A percentile compares a stretch with the other conserved stretches of the same genome.
Evolutionary conservation across 2,888 invertebrate species (phyloP).

Genomic region (Koerneria pararmatus): DNA sequence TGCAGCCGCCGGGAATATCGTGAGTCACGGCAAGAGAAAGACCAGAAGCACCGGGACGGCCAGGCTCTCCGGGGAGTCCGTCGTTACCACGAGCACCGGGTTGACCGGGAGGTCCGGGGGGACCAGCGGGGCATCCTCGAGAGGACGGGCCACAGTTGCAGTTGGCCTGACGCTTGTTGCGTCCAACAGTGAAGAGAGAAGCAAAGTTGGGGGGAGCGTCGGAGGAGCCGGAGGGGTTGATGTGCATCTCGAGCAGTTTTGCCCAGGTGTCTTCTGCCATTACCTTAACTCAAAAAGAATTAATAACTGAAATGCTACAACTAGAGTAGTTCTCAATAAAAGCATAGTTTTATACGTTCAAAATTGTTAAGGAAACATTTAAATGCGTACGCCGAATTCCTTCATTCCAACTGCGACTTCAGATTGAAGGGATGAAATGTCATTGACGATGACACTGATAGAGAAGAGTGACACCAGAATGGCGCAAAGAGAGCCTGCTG

Average conservation of each 20-base stretch:
- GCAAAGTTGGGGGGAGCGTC: constrained; percentile 22
- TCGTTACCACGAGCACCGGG: constrained; percentile 26
- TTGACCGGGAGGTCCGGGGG: constrained; percentile 20
- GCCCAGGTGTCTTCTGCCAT: constrained; percentile 24
- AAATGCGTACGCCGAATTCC: constrained; percentile 36
- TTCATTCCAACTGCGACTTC: constrained; percentile 36
- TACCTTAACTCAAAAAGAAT: no score
- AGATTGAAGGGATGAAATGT: constrained; percentile 37
- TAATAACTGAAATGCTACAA: no score
- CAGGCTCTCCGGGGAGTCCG: constrained; percentile 36
- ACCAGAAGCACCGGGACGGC: constrained; percentile 36
- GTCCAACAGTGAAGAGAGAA: constrained; percentile 18
- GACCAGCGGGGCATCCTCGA: constrained; percentile 22
- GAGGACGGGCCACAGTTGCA: constrained; percentile 23
- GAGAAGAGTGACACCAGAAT: constrained; percentile 35
- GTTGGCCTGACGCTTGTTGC: constrained; percentile 23
- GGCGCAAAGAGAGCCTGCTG: constrained; percentile 36
- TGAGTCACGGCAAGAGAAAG: constrained; percentile 34
- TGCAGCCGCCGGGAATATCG: constrained; percentile 38
- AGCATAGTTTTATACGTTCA: no score
- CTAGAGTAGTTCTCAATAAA: no score
- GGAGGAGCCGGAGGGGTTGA: constrained; percentile 22
- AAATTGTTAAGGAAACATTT: no score
- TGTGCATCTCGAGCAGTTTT: constrained; percentile 20
- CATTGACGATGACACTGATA: constrained; percentile 40